Base-by-base conservation (phyloP, 2,888 invertebrate genomes). In the Cephalotes varians region DNA sequence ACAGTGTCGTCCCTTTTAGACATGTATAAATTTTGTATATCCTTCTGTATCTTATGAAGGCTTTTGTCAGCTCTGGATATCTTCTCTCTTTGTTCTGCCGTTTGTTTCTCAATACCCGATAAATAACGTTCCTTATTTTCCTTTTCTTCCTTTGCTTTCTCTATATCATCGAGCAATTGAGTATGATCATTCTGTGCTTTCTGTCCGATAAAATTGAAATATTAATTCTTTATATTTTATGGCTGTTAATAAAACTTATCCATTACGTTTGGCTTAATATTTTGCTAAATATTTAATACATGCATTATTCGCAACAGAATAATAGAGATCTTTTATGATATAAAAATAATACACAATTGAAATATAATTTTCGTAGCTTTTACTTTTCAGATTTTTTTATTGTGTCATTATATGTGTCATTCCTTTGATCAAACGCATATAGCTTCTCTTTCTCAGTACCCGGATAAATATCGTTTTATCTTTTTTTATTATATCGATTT, bases 11-110 rank as follows among this genome's bases (percentile, higher is more conserved):
- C 90, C 28, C 86, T 88, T 10, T 85, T 87, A 62, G 90, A 92
- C 34, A 86, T 77, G 51, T 91, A 92, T 60, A 90, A 90, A 25
- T 90, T 91, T 58, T 93, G 92, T 51, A 95, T 92, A 65, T 95
- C 95, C 86, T 94, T 95, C 54, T 94, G 92, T 10, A 94, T 90
- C 85, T 92, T 94, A 47, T 93, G 94, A 21, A 96, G 89, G 84
- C 94, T 95, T 81, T 93, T 94, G 47, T 95, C 95, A 0, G 96
- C 95, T 86, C 95, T 92, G 2, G 91, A 89, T 72, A 96, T 92
- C 92, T 96, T 95, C 81, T 94, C 94, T 58, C 93, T 92, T 87
- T 96, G 95, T 1, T 95, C 94, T 4, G 83, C 88, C 47, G 94
- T 91, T 81, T 95, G 95, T 81, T 91, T 91, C 47, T 94, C 93